Percentiles rank a stretch among this genome's conserved stretches.
These are phyloP conservation scores for Palythoa grandis DNA, from an alignment of 92 coral and sea anemone species.

Conservation along the genomic window DNA sequence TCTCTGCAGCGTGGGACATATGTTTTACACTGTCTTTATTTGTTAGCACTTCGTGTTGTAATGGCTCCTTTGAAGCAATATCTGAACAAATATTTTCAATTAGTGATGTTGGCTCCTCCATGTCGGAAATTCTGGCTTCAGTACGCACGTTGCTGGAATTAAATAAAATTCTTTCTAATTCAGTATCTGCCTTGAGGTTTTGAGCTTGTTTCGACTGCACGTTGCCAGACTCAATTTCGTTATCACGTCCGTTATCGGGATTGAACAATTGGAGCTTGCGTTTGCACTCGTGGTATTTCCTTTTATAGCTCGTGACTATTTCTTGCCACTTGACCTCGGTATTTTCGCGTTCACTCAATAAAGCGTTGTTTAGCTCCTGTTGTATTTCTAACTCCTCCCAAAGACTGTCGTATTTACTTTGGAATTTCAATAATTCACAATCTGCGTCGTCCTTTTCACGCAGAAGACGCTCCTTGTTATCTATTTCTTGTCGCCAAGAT, in stretches of 20 bases:
- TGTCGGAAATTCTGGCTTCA: constrained; percentile 3
- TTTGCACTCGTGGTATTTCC: constrained; percentile 49
- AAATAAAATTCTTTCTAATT: background rate
- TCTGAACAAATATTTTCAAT: constrained; percentile 23
- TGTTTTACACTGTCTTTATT: background rate
- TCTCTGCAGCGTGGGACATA: constrained; percentile 17
- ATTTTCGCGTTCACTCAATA: constrained; percentile 35
- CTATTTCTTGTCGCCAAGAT: constrained; percentile 50
- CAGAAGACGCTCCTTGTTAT: constrained; percentile 37
- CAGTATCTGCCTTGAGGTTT: background rate
- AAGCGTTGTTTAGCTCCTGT: constrained; percentile 33
- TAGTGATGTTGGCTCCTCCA: constrained; percentile 16
- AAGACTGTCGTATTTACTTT: constrained; percentile 32
- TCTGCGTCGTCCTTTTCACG: constrained; percentile 39
- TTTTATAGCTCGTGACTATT: constrained; percentile 34
- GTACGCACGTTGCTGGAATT: background rate
- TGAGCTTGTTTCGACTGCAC: constrained; percentile 1
- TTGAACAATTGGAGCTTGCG: constrained; percentile 1
- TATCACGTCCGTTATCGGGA: constrained; percentile 21
- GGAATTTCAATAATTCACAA: constrained; percentile 52
- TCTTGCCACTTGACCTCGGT: constrained; percentile 48
- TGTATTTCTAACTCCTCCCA: constrained; percentile 42
- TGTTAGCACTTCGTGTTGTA: constrained; percentile 4
- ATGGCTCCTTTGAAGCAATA: constrained; percentile 13
- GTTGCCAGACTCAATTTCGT: background rate